Percentiles rank a stretch among this genome's conserved stretches.
phyloP scores from a whole-genome alignment of 2,797 vertebrate genomes.

The Xerus rutilus region DNA sequence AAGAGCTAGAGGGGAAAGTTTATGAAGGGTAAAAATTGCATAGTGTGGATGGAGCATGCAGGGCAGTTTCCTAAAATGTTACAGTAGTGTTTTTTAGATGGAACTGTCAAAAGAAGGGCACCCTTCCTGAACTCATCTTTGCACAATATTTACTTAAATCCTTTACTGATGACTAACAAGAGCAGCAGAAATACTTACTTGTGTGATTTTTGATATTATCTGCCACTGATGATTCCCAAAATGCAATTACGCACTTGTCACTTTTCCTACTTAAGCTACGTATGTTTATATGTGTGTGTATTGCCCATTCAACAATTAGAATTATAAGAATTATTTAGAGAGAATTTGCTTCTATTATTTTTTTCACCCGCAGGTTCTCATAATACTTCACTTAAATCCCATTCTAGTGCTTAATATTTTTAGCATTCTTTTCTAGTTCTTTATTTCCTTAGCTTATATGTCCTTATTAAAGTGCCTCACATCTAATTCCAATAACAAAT shows the following conservation, averaged over 20 bases:
- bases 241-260: background rate
- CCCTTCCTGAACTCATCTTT: background rate
- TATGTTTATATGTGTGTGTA: background rate
- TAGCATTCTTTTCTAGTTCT: constrained; percentile 29
- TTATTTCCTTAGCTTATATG: constrained; percentile 9
- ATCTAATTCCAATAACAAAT: background rate
- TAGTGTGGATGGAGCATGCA: background rate
- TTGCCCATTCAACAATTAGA: background rate
- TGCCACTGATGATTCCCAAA: background rate
- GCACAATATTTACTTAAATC: constrained; percentile 44
- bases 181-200: constrained; percentile 26
- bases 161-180: background rate
- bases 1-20: background rate
- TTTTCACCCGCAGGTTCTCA: background rate
- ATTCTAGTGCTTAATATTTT: constrained; percentile 25
- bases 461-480: constrained; percentile 24
- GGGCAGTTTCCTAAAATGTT: background rate
- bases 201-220: background rate
- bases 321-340: background rate
- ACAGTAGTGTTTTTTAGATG: background rate
- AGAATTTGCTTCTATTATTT: background rate
- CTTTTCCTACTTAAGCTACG: background rate
- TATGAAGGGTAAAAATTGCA: background rate
- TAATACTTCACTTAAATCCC: constrained; percentile 20
- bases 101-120: background rate